Base-by-base conservation (phyloP, 2,797 vertebrate genomes). In the Psittacula derbiana region DNA sequence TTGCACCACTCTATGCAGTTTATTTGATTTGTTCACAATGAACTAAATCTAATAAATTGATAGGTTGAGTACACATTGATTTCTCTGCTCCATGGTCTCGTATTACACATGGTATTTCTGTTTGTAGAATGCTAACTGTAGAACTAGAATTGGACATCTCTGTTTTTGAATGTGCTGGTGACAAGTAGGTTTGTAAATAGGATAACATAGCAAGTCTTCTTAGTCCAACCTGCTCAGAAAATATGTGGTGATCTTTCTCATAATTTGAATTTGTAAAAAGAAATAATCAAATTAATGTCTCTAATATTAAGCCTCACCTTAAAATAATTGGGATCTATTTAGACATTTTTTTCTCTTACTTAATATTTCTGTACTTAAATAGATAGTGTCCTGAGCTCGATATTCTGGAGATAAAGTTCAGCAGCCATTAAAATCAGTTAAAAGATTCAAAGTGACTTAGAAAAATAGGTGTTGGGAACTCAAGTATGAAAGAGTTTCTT, bases 81-180 rank as follows among this genome's bases (percentile, higher is more conserved):
- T 53, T 44, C 43, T 21, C 28, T 23, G 31, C 18, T 17, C 28
- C 43, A 1, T 15, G 27, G 7, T 80, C n/a, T 55, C 31, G 9
- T 36, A 14, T 6, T 18, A 16, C 43, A 19, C 23, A 8, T 11
- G 0, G 24, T 43, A 4, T 41, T 80, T 70, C 31, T 47, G 8
- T 12, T 57, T 16, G 4, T 28, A 8, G 25, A 62, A 16, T 58
- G 64, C 23, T 19, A 21, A 0, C 15, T 58, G 23, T 23, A 61
- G 81, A 41, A 18, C 55, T 84, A n/a, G 50, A 61, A n/a, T 15
- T 11, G 28, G 30, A 17, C n/a, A 11, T 31, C 20, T 69, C 27
- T 5, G 0, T 27, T 61, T 61, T 12, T 17, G 23, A 58, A 47
- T 33, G 25, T 1, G 0, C 46, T 55, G 16, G 4, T 86, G 83